A percentile compares a stretch with the other conserved stretches of the same genome.
Evolutionary conservation across 2,797 vertebrate species (phyloP).

Genomic region (Ptychadena robeensis): DNA sequence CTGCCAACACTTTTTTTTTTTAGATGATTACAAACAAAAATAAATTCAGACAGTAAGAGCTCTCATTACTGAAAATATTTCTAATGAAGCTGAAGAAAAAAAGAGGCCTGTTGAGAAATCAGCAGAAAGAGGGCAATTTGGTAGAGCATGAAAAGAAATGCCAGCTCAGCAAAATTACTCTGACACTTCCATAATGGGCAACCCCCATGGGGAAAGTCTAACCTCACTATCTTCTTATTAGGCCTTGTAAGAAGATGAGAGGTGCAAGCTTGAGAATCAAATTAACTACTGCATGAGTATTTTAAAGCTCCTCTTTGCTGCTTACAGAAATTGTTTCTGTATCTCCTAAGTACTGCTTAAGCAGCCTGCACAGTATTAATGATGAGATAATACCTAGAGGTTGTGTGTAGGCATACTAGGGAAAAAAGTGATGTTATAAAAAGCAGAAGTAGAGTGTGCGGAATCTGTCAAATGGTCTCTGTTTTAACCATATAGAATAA

Average conservation of each 20-base stretch:
- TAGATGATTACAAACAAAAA: conserved; percentile 4
- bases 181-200: conserved; percentile 18
- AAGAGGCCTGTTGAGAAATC: background rate
- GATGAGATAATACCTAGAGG: background rate
- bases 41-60: conserved; percentile 8
- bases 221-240: background rate
- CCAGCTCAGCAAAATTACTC: background rate
- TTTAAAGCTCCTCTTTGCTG: background rate
- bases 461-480: background rate
- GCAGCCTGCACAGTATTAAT: background rate
- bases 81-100: background rate
- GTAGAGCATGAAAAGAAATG: conserved; percentile 24
- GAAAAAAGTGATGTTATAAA: background rate
- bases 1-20: background rate
- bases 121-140: conserved; percentile 39
- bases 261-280: conserved; percentile 7
- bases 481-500: background rate
- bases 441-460: background rate
- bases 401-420: background rate
- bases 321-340: background rate
- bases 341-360: background rate
- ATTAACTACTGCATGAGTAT: background rate
- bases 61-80: conserved; percentile 34
- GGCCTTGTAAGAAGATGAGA: background rate
- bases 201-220: background rate